These are phyloP conservation scores for Pogonus chalceus DNA, from an alignment of 1,140 invertebrate genomes.

Conservation along the genomic window DNA sequence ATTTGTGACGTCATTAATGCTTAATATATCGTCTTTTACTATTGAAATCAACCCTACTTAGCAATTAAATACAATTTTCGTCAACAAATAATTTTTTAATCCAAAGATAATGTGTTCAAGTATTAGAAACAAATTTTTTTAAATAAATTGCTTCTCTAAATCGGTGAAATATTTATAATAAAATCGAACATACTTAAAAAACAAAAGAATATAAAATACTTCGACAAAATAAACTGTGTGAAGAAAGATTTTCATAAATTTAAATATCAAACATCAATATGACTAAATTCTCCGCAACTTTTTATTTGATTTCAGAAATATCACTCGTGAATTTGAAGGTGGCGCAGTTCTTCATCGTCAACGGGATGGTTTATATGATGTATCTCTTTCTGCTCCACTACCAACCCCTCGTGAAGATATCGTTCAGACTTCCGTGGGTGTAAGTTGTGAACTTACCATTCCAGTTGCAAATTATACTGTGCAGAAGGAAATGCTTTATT, in stretches of 20 bases:
- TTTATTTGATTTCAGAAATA: slow-evolving; percentile 6
- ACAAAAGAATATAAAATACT: too few species aligned
- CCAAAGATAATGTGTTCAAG: too few species aligned
- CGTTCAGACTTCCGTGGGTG: slow-evolving; percentile 46
- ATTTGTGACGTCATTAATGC: too few species aligned
- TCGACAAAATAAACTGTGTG: too few species aligned
- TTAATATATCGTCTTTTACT: too few species aligned
- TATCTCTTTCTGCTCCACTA: slow-evolving; percentile 25
- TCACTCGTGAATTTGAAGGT: slow-evolving; percentile 19
- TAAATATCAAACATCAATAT: slow-evolving; percentile 3
- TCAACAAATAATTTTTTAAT: too few species aligned
- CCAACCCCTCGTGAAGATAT: slow-evolving; percentile 44
- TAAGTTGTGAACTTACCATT: slow-evolving; percentile 54
- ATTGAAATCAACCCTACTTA: too few species aligned
- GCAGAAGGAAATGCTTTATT: slow-evolving; percentile 53
- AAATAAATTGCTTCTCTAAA: too few species aligned
- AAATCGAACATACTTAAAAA: too few species aligned
- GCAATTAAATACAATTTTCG: too few species aligned
- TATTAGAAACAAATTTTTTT: too few species aligned
- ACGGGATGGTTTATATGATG: slow-evolving; percentile 36
- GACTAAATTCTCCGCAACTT: not conserved
- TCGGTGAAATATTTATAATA: too few species aligned
- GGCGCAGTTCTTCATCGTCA: slow-evolving; percentile 41
- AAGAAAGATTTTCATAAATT: slow-evolving; percentile 3
- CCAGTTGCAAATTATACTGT: slow-evolving; percentile 52